Percentiles rank a stretch among this genome's conserved stretches.
These are phyloP conservation scores for Cossypha dichroa DNA, from an alignment of 2,797 vertebrate genomes.

Conservation along the genomic window DNA sequence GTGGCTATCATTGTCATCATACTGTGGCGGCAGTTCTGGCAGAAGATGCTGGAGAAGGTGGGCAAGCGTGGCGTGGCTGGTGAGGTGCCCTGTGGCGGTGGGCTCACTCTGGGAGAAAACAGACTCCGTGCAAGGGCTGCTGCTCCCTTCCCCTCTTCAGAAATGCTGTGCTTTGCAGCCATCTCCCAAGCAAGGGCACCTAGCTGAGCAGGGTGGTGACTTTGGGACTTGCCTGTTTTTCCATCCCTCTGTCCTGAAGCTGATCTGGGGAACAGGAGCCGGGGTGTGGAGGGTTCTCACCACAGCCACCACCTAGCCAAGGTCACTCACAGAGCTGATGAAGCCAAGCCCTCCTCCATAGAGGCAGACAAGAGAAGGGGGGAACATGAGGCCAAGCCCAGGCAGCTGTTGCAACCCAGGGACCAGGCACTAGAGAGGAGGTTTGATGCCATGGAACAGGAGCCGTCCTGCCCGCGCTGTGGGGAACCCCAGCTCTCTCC, in stretches of 20 bases:
- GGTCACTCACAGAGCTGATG: neutral
- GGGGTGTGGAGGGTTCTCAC: neutral
- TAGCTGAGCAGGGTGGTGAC: neutral
- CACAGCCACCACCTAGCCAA: neutral
- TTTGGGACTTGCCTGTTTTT: neutral
- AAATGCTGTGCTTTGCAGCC: neutral
- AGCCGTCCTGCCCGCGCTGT: accelerated
- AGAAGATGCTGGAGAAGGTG: slow-evolving; percentile 99
- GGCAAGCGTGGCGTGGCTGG: neutral
- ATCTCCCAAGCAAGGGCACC: neutral
- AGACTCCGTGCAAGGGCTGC: neutral
- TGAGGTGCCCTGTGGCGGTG: accelerated
- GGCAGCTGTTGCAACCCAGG: neutral
- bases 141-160: neutral
- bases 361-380: neutral
- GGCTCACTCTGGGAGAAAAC: neutral
- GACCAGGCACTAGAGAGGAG: neutral
- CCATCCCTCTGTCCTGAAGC: neutral
- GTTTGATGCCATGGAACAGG: neutral
- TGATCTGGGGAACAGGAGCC: neutral
- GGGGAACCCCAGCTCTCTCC: neutral
- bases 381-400: neutral
- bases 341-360: neutral
- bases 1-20: slow-evolving; percentile 97
- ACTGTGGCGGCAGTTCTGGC: slow-evolving; percentile 98